Conservation (phyloP, 2,888 invertebrate genomes). For the Gastracanthus pulcherrimus region DNA sequence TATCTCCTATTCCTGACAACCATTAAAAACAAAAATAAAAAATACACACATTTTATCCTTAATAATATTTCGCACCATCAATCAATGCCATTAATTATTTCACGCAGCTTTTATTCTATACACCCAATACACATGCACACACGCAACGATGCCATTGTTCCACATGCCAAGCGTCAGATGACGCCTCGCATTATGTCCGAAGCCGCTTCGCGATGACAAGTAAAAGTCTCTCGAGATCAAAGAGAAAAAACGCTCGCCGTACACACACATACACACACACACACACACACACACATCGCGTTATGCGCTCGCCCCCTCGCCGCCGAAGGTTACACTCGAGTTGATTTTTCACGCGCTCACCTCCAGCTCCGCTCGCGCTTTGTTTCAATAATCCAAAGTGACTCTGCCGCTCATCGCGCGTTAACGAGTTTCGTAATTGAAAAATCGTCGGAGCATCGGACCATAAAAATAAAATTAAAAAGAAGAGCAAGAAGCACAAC, state of each 20-base stretch:
- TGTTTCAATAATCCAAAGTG: constrained; percentile 43
- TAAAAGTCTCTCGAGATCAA: constrained; percentile 39
- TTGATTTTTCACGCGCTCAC: constrained; percentile 46
- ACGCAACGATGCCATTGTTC: constrained; percentile 33
- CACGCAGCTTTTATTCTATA: constrained; percentile 18
- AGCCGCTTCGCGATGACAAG: constrained; percentile 38
- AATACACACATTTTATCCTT: not conserved
- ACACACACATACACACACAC: not conserved
- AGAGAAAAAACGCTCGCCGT: constrained; percentile 4
- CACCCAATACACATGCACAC: constrained; percentile 1
- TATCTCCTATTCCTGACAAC: constrained; percentile 4
- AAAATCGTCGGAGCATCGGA: constrained; percentile 31
- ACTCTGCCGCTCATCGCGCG: constrained; percentile 4
- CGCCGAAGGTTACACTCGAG: not conserved
- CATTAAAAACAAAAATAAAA: constrained; percentile 9
- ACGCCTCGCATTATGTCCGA: constrained; percentile 40
- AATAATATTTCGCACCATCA: constrained; percentile 42
- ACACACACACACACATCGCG: not conserved
- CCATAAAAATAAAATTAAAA: too few relatives aligned
- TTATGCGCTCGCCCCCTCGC: too few relatives aligned
- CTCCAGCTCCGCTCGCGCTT: not conserved
- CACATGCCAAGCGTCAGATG: constrained; percentile 32
- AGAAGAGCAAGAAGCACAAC: not conserved
- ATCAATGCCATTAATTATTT: constrained; percentile 55
- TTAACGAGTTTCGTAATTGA: constrained; percentile 49